Evolutionary conservation across 2,888 invertebrate genomes (phyloP).

Genomic region (Scaptomyza reducta): DNA sequence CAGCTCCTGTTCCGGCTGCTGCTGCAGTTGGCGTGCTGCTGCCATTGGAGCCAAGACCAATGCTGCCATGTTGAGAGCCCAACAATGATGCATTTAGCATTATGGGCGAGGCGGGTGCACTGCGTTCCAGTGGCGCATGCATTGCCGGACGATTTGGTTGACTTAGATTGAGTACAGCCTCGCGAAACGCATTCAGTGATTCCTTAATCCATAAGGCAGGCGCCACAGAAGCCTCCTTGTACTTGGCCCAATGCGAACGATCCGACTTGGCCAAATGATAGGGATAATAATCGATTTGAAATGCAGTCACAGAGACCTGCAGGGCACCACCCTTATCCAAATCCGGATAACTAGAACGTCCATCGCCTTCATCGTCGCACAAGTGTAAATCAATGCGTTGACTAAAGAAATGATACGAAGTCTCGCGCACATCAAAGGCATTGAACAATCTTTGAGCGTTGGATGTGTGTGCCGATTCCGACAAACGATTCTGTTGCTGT

Average conservation of each 20-base stretch:
- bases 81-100: constrained; percentile 74
- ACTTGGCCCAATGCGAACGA: constrained; percentile 95
- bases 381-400: constrained; percentile 97
- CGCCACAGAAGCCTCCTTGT: constrained; percentile 91
- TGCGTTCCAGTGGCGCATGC: constrained; percentile 84
- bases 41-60: constrained; percentile 59
- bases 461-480: constrained; percentile 81
- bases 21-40: constrained; percentile 66
- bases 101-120: constrained; percentile 81
- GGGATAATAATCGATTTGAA: constrained; percentile 97
- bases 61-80: constrained; percentile 64
- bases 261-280: constrained; percentile 96
- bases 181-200: constrained; percentile 91
- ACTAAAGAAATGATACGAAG: constrained; percentile 97
- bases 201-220: constrained; percentile 95
- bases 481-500: constrained; percentile 84
- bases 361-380: constrained; percentile 96
- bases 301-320: constrained; percentile 94
- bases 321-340: constrained; percentile 95
- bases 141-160: constrained; percentile 86
- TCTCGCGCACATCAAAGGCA: constrained; percentile 97
- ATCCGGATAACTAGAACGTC: constrained; percentile 93
- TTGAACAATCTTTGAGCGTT: constrained; percentile 89
- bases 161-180: constrained; percentile 89
- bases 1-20: constrained; percentile 44